phyloP scores from a whole-genome alignment of 1,140 invertebrate genomes.

The Acromyrmex charruanus region DNA sequence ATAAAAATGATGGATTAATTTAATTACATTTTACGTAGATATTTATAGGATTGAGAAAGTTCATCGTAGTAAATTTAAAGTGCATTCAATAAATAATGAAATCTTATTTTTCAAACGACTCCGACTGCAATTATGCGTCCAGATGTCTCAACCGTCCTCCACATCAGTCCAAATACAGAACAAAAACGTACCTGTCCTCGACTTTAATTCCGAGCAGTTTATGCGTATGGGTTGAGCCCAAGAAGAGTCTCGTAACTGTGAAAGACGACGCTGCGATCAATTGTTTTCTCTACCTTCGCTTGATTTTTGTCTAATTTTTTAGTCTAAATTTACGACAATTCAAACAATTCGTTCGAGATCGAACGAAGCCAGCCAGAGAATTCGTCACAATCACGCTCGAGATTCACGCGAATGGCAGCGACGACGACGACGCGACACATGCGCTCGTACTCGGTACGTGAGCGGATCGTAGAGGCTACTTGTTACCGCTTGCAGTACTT shows the following conservation, averaged over 20 bases:
- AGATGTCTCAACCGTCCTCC: not conserved
- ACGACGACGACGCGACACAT: conserved; percentile 14
- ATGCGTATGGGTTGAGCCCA: not conserved
- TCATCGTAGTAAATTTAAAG: not conserved
- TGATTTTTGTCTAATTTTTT: not conserved
- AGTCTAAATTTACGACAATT: not conserved
- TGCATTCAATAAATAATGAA: not conserved
- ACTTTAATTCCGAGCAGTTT: not conserved
- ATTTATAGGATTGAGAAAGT: not conserved
- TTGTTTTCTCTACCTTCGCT: not conserved
- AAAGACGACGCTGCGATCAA: not conserved
- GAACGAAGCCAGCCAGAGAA: not conserved
- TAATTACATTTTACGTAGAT: not conserved
- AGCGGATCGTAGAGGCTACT: conserved; percentile 32
- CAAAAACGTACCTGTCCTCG: conserved; percentile 32
- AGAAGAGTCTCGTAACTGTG: not conserved
- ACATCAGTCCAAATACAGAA: not conserved
- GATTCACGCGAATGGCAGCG: conserved; percentile 6
- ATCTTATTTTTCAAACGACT: conserved; percentile 35
- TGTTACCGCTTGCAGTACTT: conserved; percentile 21
- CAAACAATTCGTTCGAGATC: not conserved
- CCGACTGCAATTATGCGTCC: not conserved
- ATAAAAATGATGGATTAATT: conserved; percentile 10
- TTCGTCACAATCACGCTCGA: conserved; percentile 2
- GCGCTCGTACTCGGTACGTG: conserved; percentile 23